Percentiles rank a stretch among this genome's conserved stretches.
These are phyloP conservation scores for Crypturellus undulatus DNA, from an alignment of 2,113 vertebrate species.

Conservation along the genomic window DNA sequence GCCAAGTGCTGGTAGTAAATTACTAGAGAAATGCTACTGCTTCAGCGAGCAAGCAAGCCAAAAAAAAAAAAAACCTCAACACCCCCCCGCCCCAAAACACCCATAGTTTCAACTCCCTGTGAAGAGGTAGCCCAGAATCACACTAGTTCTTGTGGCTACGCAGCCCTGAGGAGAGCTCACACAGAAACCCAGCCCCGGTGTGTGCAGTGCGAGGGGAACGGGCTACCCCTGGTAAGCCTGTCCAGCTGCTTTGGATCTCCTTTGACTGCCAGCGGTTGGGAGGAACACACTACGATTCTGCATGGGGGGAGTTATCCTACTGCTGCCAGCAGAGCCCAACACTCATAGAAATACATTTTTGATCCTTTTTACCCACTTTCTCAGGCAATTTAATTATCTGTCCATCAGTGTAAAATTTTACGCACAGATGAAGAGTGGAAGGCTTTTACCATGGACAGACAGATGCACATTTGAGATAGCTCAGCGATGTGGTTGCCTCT, in stretches of 20 bases:
- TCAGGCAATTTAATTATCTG: neutral
- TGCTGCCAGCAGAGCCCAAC: neutral
- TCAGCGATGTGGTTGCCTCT: neutral
- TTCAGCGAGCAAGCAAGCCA: neutral
- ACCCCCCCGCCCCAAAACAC: too few relatives aligned
- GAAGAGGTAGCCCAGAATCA: neutral
- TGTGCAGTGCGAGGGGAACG: neutral
- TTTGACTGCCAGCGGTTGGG: neutral
- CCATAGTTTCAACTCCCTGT: neutral
- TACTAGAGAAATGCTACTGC: neutral
- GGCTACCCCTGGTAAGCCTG: neutral
- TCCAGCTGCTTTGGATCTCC: neutral
- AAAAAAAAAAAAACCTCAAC: too few relatives aligned
- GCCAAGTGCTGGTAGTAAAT: neutral
- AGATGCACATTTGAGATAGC: conserved; percentile 10
- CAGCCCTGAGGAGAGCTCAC: neutral
- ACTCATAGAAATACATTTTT: neutral
- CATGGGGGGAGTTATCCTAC: neutral
- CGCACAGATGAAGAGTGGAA: neutral
- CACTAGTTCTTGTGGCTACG: neutral
- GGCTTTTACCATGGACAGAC: neutral
- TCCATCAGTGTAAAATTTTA: neutral
- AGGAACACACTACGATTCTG: neutral
- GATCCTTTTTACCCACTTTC: neutral
- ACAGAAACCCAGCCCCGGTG: neutral